Percentiles rank a stretch among this genome's conserved stretches.
Conservation (phyloP, 2,113 vertebrate genomes). For the Oxygymnocypris stewartii region DNA sequence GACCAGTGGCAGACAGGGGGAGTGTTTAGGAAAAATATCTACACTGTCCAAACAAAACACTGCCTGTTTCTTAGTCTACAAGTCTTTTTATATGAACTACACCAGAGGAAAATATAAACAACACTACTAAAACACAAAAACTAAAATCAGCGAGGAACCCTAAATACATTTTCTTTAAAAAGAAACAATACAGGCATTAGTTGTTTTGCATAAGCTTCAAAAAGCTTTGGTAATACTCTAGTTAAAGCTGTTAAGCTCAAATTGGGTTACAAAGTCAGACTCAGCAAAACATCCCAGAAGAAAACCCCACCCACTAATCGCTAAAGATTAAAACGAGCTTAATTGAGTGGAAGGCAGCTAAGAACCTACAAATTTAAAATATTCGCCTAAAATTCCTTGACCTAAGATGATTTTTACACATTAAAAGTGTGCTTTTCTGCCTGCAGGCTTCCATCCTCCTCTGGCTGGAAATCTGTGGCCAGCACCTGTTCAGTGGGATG, state of each 20-base stretch:
- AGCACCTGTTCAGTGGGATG: slow-evolving; percentile 20
- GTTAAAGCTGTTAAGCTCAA: slow-evolving; percentile 12
- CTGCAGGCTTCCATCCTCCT: slow-evolving; percentile 6
- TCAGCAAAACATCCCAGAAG: slow-evolving; percentile 6
- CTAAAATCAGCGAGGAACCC: not conserved
- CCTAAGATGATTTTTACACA: not conserved
- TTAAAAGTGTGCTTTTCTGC: slow-evolving; percentile 19
- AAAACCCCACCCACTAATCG: slow-evolving; percentile 12
- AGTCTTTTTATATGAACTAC: not conserved
- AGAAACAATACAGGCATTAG: not conserved
- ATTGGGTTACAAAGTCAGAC: not conserved
- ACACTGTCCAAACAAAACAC: not conserved
- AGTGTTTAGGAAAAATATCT: not conserved
- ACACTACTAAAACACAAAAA: not conserved
- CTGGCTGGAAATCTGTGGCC: slow-evolving; percentile 21
- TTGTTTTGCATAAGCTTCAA: slow-evolving; percentile 4
- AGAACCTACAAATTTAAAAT: not conserved
- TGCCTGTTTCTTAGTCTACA: not conserved
- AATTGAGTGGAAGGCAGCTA: not conserved
- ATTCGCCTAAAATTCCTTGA: slow-evolving; percentile 15
- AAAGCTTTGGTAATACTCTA: not conserved
- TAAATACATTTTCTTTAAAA: not conserved
- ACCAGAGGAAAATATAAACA: not conserved
- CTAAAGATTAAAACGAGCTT: slow-evolving; percentile 5
- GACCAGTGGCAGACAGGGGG: not conserved